These are phyloP conservation scores for Chlorocebus sabaeus DNA, from an alignment of 2,113 vertebrate species.

Conservation along the genomic window DNA sequence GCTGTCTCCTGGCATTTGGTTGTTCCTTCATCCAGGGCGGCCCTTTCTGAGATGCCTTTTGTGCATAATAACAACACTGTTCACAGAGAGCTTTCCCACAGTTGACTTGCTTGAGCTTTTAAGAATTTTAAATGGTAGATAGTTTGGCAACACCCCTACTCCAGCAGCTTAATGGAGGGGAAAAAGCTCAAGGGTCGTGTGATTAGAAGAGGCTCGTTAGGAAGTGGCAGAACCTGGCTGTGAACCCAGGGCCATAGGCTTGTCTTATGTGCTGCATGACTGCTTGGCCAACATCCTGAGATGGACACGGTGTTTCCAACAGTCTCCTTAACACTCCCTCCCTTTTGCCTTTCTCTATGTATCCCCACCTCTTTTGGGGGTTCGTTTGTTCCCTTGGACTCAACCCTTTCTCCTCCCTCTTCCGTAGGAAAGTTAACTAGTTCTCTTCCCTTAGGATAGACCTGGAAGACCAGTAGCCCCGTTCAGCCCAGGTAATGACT, in stretches of 20 bases:
- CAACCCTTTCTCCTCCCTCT: background rate
- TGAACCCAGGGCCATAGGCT: background rate
- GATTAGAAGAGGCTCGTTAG: background rate
- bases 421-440: background rate
- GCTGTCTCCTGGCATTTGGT: background rate
- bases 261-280: background rate
- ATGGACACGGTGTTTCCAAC: background rate
- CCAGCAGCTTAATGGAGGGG: background rate
- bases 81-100: background rate
- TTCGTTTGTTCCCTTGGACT: background rate
- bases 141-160: background rate
- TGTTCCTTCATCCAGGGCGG: background rate
- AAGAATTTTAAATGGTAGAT: slow-evolving; percentile 21
- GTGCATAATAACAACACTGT: background rate
- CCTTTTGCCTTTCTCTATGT: background rate
- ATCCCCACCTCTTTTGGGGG: background rate
- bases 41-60: background rate
- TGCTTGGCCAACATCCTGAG: background rate
- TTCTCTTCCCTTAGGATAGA: background rate
- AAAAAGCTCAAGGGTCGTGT: background rate
- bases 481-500: background rate
- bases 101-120: background rate
- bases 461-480: background rate
- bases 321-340: background rate
- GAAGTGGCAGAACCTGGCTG: background rate